phyloP scores from a whole-genome alignment of 2,797 vertebrate genomes.

The Karalla daura region DNA sequence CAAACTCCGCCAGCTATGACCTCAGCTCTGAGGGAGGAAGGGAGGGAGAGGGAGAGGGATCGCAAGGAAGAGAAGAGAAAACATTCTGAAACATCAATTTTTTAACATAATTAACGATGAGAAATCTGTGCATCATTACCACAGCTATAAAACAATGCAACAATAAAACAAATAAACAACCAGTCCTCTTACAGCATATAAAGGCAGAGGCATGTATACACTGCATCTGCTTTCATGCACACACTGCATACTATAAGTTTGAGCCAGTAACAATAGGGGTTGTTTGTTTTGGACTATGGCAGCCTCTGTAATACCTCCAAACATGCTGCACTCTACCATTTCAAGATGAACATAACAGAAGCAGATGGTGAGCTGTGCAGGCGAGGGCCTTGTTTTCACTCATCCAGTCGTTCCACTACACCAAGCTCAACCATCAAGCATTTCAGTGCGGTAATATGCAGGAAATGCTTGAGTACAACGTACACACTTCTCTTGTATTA shows the following conservation, averaged over 20 bases:
- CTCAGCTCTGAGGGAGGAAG: constrained; percentile 51
- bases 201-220: constrained; percentile 34
- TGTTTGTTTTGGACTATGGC: constrained; percentile 66
- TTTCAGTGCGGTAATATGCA: constrained; percentile 21
- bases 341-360: constrained; percentile 66
- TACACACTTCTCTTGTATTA: constrained; percentile 13
- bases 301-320: constrained; percentile 55
- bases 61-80: constrained; percentile 12
- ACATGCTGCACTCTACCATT: constrained; percentile 55
- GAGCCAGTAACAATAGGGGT: constrained; percentile 61
- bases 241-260: constrained; percentile 14
- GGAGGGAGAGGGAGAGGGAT: constrained; percentile 8
- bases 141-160: constrained; percentile 20
- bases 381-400: constrained; percentile 39
- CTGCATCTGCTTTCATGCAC: constrained; percentile 27
- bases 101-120: constrained; percentile 37
- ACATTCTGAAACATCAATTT: constrained; percentile 39
- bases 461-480: constrained; percentile 27
- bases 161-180: constrained; percentile 42
- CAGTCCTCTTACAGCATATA: constrained; percentile 29
- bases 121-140: constrained; percentile 43
- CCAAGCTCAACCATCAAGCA: constrained; percentile 26
- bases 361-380: constrained; percentile 51
- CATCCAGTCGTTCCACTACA: constrained; percentile 33
- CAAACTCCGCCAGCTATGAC: constrained; percentile 70